Evolutionary conservation across 2,797 vertebrate genomes (phyloP).

Genomic region (Sebastes matsubarae): DNA sequence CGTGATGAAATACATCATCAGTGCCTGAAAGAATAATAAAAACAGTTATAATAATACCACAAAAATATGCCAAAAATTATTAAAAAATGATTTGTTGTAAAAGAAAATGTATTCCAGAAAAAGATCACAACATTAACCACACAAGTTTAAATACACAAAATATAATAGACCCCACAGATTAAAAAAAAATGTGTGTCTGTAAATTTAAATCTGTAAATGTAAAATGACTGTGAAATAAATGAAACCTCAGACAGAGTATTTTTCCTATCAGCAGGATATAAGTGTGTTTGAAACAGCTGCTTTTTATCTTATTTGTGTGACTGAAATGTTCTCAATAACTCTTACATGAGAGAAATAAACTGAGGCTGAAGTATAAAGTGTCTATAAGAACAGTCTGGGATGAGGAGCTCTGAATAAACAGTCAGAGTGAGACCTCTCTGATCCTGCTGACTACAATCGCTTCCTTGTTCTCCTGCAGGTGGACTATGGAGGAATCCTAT

Average conservation of each 20-base stretch:
- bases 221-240: too few relatives aligned
- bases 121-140: neutral
- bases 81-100: too few relatives aligned
- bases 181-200: too few relatives aligned
- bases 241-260: neutral
- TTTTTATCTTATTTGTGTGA: neutral
- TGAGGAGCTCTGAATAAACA: neutral
- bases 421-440: conserved; percentile 37
- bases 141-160: neutral
- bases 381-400: neutral
- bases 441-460: conserved; percentile 13
- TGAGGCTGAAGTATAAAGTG: neutral
- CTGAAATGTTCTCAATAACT: neutral
- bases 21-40: too few relatives aligned
- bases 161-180: neutral
- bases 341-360: neutral
- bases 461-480: conserved; percentile 46
- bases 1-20: too few relatives aligned
- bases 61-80: too few relatives aligned
- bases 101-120: too few relatives aligned
- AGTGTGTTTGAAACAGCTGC: neutral
- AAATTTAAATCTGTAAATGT: too few relatives aligned
- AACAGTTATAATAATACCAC: too few relatives aligned
- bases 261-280: neutral
- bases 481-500: conserved; percentile 10